Evolutionary conservation across 2,113 vertebrate genomes (phyloP), one percentile per base, ranked within the genome.

Genomic region (Phrynosoma platyrhinos): DNA sequence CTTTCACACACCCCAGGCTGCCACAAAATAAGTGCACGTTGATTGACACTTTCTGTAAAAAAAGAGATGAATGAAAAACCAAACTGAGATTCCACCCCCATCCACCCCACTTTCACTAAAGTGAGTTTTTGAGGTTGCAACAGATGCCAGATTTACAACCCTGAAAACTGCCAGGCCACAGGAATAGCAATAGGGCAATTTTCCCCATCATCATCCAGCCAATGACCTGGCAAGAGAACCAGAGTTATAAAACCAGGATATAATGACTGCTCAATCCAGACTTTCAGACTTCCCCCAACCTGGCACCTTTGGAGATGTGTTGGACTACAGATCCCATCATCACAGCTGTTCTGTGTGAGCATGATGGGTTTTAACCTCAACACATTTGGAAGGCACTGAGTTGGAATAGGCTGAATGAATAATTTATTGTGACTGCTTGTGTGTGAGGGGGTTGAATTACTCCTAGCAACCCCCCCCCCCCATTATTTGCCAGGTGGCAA

Each of bases 81-180:
- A 80, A 52, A 75, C 3, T 6, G 27, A 5, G 10, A 6, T 27
- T 2, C 4, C n/a, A 8, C 62, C 55, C 91, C 90, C 89, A 55
- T 12, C 1, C 53, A 55, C 53, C 12, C 80, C 89, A 71, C 89
- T 66, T 89, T 84, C 1, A 84, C 87, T 91, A 89, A 95, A 81
- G 72, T 89, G 88, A 95, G 81, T 86, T 93, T 94, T 93, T 94
- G 81, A 93, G 82, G 81, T 92, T 94, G 91, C 91, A 90, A 92
- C 89, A 93, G 89, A 91, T 93, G 90, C 81, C 89, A 93, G 92
- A 94, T 94, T 93, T 95, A 92, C 87, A 87, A 36, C 87, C n/a
- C 76, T 30, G 25, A 88, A 91, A 62, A 84, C 75, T 86, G 82
- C 87, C 80, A 86, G 76, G 89, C 82, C 68, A 5, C 90, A 94